Percentiles rank a stretch among this genome's conserved stretches.
Conservation (phyloP, 2,113 vertebrate species). For the Urocolius indicus region DNA sequence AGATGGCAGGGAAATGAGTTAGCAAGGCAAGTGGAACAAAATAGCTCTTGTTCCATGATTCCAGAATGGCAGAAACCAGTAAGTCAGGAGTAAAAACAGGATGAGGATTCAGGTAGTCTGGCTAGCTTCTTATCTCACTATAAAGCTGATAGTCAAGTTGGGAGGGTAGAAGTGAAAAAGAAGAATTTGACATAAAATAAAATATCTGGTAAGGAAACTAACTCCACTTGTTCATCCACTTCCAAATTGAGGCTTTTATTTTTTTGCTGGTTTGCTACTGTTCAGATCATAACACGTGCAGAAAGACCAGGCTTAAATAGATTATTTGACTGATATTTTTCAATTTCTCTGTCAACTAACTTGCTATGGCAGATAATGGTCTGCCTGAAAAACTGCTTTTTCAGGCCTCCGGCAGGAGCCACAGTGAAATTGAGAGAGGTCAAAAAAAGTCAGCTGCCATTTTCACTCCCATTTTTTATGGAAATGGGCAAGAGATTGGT, state of each 20-base stretch:
- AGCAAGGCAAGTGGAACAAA: background rate
- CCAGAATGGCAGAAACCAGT: background rate
- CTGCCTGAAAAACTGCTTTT: conserved; percentile 70
- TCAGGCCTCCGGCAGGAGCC: conserved; percentile 53
- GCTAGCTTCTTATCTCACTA: background rate
- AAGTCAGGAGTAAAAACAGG: background rate
- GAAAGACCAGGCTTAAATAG: conserved; percentile 12
- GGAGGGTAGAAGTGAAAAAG: background rate
- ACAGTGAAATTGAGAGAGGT: conserved; percentile 66
- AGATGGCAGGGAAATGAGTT: background rate
- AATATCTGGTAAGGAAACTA: background rate
- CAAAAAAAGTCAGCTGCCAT: conserved; percentile 75
- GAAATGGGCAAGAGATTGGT: conserved; percentile 72
- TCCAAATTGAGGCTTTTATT: background rate
- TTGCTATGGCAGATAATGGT: conserved; percentile 64
- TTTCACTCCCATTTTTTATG: conserved; percentile 78
- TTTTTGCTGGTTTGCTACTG: background rate
- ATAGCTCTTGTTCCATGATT: background rate
- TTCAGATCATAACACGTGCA: background rate
- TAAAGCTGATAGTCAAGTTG: background rate
- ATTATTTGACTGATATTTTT: conserved; percentile 64
- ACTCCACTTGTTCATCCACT: background rate
- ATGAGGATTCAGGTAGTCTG: background rate
- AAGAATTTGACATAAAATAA: background rate
- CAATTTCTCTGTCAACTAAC: conserved; percentile 68